Percentiles rank a stretch among this genome's conserved stretches.
phyloP scores from a whole-genome alignment of 2,888 invertebrate species.

The Myopa tessellatipennis region DNA sequence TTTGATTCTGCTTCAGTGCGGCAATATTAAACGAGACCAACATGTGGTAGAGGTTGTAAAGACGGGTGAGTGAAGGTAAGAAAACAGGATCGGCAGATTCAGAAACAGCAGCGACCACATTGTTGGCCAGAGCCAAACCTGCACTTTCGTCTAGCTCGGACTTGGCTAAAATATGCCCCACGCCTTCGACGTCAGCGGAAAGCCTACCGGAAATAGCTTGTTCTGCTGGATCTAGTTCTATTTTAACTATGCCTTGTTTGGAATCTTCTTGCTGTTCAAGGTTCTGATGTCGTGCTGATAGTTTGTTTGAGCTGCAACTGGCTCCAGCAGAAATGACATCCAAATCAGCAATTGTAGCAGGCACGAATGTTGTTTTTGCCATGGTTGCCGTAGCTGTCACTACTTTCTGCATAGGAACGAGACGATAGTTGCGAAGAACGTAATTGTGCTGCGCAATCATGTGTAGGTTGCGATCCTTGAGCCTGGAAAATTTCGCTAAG shows the following conservation, averaged over 20 bases:
- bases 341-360: constrained; percentile 44
- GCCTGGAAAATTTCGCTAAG: constrained; percentile 60
- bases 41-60: constrained; percentile 66
- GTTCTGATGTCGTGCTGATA: constrained; percentile 41
- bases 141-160: constrained; percentile 57
- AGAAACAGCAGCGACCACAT: constrained; percentile 13
- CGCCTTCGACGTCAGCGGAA: constrained; percentile 44
- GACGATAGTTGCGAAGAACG: constrained; percentile 64
- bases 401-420: constrained; percentile 57
- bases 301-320: constrained; percentile 21
- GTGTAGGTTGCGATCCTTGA: constrained; percentile 66
- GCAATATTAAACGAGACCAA: constrained; percentile 65
- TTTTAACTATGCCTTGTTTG: constrained; percentile 63
- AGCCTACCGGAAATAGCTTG: constrained; percentile 38
- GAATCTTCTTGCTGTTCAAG: constrained; percentile 56
- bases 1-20: constrained; percentile 62
- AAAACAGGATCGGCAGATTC: constrained; percentile 49
- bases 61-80: constrained; percentile 56
- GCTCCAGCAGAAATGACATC: constrained; percentile 25
- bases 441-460: constrained; percentile 65
- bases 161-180: constrained; percentile 46
- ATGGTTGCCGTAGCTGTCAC: constrained; percentile 45
- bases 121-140: constrained; percentile 41
- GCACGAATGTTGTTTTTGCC: constrained; percentile 33
- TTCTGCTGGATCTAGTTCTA: constrained; percentile 59